Evolutionary conservation across 2,888 invertebrate genomes (phyloP).

Genomic region (Ophion ventricosus): DNA sequence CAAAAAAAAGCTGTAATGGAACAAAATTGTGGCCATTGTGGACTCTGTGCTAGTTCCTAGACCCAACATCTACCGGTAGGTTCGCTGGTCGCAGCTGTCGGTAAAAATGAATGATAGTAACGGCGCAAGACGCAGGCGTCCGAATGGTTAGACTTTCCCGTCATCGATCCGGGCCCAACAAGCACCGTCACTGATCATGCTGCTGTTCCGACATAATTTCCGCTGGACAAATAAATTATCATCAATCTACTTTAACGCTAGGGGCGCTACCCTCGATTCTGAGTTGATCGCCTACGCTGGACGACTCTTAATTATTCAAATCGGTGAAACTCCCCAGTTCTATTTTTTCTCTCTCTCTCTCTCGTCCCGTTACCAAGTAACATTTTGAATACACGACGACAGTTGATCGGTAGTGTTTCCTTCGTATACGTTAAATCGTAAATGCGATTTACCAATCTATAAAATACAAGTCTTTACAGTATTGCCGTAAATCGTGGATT

Average conservation of each 20-base stretch:
- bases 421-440: conserved; percentile 47
- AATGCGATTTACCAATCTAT: conserved; percentile 32
- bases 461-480: conserved; percentile 42
- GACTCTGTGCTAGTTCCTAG: no score
- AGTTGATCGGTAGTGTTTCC: conserved; percentile 2
- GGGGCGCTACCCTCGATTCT: not conserved
- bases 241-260: not conserved
- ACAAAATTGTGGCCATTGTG: no score
- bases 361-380: conserved; percentile 1
- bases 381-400: conserved; percentile 3
- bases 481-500: conserved; percentile 55
- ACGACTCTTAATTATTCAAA: not conserved
- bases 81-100: no score
- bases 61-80: no score
- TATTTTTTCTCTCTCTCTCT: not conserved
- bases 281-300: not conserved
- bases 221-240: not conserved
- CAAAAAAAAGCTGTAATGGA: no score
- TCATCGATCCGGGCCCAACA: no score
- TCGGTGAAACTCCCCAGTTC: conserved; percentile 3
- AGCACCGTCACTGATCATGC: no score
- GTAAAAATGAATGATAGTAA: no score
- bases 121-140: no score
- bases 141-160: no score
- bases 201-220: no score